These are phyloP conservation scores for Cheilosia variabilis DNA, from an alignment of 2,888 invertebrate genomes.

Conservation along the genomic window DNA sequence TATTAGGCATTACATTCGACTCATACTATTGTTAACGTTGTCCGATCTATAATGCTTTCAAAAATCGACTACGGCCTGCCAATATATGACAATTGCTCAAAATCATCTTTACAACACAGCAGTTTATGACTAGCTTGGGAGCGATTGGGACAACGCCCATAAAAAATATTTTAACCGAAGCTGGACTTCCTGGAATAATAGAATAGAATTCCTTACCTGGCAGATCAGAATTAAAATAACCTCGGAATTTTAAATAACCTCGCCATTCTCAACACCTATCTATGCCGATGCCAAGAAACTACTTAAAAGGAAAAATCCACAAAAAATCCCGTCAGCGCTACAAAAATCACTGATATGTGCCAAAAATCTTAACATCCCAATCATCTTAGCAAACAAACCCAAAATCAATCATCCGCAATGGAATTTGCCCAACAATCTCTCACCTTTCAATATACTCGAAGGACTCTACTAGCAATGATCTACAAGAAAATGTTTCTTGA, in stretches of 20 bases:
- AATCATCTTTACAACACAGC: conserved; percentile 14
- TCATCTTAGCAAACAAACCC: background rate
- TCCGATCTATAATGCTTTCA: conserved; percentile 12
- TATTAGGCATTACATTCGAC: no score
- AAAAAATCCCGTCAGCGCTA: no score
- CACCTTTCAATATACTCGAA: background rate
- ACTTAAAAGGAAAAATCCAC: no score
- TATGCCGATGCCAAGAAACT: no score
- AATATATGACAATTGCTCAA: conserved; percentile 6
- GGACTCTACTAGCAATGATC: background rate
- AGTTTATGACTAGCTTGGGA: conserved; percentile 4
- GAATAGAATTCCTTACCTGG: conserved; percentile 2
- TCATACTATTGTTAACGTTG: conserved; percentile 12
- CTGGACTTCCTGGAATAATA: background rate
- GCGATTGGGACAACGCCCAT: conserved; percentile 15
- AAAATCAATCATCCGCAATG: conserved; percentile 15
- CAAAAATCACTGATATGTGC: background rate
- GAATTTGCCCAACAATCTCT: background rate
- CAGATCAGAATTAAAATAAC: conserved; percentile 1
- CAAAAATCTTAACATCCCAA: conserved; percentile 5
- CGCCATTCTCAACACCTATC: background rate
- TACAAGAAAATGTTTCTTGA: conserved; percentile 13
- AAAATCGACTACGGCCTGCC: conserved; percentile 27
- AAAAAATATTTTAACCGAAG: conserved; percentile 21
- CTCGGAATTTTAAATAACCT: no score